These are phyloP conservation scores for Columba janthina DNA, from an alignment of 2,113 vertebrate species.

Conservation along the genomic window DNA sequence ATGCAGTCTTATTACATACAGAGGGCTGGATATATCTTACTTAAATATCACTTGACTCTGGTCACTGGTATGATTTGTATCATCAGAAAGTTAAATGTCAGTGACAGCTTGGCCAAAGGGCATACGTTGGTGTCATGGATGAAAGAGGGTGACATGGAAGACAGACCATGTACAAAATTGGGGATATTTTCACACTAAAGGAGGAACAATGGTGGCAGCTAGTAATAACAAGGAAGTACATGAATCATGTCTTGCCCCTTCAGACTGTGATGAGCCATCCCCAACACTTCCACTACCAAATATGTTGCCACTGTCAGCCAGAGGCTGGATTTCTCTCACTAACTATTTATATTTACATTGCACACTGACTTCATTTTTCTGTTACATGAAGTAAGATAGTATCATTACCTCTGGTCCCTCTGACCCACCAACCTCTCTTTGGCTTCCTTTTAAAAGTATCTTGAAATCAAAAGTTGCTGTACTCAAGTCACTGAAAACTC, in stretches of 20 bases:
- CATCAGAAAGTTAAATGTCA: neutral
- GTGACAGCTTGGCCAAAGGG: neutral
- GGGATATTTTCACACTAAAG: neutral
- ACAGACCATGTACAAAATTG: neutral
- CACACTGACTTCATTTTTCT: neutral
- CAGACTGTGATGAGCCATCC: neutral
- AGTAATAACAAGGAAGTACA: neutral
- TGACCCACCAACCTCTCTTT: neutral
- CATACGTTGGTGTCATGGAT: neutral
- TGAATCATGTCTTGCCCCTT: neutral
- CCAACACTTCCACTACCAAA: neutral
- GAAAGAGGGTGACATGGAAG: neutral
- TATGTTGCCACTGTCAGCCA: neutral
- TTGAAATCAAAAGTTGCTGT: neutral
- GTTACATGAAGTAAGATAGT: neutral
- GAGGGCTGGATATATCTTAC: neutral
- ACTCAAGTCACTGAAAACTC: neutral
- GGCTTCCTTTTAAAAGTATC: neutral
- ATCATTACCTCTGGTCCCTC: neutral
- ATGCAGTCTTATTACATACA: neutral
- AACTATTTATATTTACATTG: neutral
- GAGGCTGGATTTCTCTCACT: neutral
- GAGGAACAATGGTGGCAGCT: neutral
- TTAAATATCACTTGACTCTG: neutral
- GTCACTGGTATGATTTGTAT: neutral